Conservation (phyloP, 2,113 vertebrate species). For the Tonatia bakeri region DNA sequence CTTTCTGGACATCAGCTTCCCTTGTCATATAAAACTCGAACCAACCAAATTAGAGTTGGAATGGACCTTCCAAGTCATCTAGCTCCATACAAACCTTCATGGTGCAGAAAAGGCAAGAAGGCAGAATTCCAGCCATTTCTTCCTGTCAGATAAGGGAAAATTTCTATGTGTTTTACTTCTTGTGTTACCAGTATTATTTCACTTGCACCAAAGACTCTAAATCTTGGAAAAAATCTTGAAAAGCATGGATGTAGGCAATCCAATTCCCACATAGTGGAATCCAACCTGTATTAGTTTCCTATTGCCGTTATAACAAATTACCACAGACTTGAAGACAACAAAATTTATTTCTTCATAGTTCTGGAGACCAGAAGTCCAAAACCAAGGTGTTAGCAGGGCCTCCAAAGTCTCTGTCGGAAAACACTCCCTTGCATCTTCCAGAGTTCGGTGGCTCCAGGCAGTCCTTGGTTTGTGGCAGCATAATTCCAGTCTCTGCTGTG, state of each 20-base stretch:
- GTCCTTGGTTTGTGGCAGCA: not conserved
- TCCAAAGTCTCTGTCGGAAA: not conserved
- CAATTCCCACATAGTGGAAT: not conserved
- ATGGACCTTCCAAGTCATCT: not conserved
- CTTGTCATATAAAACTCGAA: not conserved
- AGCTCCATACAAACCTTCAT: not conserved
- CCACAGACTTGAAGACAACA: not conserved
- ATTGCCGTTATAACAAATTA: not conserved
- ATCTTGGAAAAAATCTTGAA: not conserved
- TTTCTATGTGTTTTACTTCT: not conserved
- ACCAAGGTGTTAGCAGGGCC: not conserved
- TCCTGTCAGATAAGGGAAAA: not conserved
- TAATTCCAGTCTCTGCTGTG: not conserved
- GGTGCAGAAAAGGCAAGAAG: not conserved
- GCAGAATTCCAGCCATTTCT: not conserved
- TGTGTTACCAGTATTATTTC: not conserved
- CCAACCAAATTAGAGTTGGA: not conserved
- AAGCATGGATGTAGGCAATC: not conserved
- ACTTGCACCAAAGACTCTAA: not conserved
- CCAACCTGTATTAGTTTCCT: not conserved
- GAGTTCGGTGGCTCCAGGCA: not conserved
- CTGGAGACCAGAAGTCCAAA: not conserved
- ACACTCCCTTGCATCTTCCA: not conserved
- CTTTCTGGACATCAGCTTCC: not conserved
- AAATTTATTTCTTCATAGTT: not conserved